These are phyloP conservation scores for Eurytoma adleriae DNA, from an alignment of 2,888 invertebrate species.

Conservation along the genomic window DNA sequence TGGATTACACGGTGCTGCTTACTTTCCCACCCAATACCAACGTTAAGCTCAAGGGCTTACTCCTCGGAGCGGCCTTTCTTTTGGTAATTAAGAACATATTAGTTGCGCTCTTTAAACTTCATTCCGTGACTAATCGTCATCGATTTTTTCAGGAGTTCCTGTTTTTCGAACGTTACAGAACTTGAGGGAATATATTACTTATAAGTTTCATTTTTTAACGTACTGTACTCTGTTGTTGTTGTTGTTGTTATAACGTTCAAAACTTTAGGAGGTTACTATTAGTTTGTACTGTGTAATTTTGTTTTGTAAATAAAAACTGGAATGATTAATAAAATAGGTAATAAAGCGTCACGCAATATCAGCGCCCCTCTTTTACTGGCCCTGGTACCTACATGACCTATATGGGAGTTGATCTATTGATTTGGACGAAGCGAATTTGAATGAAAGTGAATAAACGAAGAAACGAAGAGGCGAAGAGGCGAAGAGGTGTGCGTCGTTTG, in stretches of 20 bases:
- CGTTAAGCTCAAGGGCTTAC: conserved; percentile 86
- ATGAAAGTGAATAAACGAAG: conserved; percentile 15
- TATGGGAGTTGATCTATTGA: too few relatives aligned
- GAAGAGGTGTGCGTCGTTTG: too few relatives aligned
- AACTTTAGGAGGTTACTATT: too few relatives aligned
- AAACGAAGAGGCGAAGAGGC: too few relatives aligned
- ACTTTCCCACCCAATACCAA: conserved; percentile 85
- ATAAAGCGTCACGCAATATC: too few relatives aligned
- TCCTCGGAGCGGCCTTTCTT: conserved; percentile 89
- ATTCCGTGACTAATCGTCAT: neutral
- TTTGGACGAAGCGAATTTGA: neutral
- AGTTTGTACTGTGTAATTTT: too few relatives aligned
- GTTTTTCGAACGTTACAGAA: conserved; percentile 77
- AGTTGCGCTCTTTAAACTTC: too few relatives aligned
- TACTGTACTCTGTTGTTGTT: neutral
- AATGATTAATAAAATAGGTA: neutral
- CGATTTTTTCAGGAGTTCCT: conserved; percentile 80
- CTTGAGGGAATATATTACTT: conserved; percentile 8
- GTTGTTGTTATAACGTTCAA: neutral
- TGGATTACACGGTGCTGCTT: conserved; percentile 85
- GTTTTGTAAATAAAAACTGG: neutral
- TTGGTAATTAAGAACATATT: conserved; percentile 80
- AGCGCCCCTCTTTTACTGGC: too few relatives aligned
- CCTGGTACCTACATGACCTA: too few relatives aligned
- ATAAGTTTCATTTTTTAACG: neutral